Evolutionary conservation across 2,888 invertebrate species (phyloP).

Genomic region (Cephus pulcher): DNA sequence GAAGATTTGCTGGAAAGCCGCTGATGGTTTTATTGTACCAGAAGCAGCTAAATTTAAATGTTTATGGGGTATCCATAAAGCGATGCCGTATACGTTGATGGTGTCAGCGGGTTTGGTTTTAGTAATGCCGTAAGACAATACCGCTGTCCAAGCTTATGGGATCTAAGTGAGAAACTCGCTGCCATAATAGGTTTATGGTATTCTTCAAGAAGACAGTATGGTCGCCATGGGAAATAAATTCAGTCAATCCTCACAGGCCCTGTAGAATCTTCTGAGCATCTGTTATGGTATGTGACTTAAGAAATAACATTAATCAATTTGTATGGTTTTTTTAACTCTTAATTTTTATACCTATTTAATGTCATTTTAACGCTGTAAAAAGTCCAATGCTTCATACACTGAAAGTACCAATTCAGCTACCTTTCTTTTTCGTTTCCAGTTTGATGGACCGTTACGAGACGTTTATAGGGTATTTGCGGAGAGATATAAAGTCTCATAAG

Average conservation of each 20-base stretch:
- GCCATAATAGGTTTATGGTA: background rate
- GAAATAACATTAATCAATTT: too few relatives aligned
- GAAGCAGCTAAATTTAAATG: constrained; percentile 30
- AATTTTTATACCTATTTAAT: background rate
- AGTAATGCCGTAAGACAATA: background rate
- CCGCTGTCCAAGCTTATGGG: background rate
- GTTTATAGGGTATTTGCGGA: constrained; percentile 4
- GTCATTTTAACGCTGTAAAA: background rate
- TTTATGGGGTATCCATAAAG: constrained; percentile 32
- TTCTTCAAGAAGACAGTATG: background rate
- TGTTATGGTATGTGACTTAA: too few relatives aligned
- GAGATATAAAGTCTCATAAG: background rate
- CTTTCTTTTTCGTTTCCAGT: background rate
- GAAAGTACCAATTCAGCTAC: background rate
- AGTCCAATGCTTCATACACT: background rate
- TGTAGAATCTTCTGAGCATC: background rate
- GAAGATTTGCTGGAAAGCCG: constrained; percentile 26
- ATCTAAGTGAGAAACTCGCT: background rate
- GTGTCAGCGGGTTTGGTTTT: background rate
- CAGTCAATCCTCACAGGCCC: background rate
- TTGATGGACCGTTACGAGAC: background rate
- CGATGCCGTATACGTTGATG: background rate
- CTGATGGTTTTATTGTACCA: constrained; percentile 26
- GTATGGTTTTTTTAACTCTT: background rate
- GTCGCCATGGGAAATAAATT: background rate